Evolutionary conservation across 2,797 vertebrate species (phyloP).

Genomic region (Anguilla obscura): DNA sequence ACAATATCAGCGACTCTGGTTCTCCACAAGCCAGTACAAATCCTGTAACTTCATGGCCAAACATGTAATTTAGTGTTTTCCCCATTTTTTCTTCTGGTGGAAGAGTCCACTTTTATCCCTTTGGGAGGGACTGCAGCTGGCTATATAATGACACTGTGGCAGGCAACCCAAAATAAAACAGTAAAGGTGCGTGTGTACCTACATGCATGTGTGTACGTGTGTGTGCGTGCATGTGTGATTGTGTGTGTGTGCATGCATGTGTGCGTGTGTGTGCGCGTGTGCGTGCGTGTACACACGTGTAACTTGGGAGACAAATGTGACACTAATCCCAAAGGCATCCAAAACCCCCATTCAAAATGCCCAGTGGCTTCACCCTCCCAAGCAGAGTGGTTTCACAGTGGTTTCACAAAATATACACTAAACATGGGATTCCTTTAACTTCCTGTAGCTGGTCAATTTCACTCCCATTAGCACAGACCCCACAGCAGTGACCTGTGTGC

Average conservation of each 20-base stretch:
- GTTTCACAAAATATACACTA: not conserved
- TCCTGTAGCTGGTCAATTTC: not conserved
- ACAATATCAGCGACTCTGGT: too few relatives aligned
- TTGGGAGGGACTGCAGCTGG: not conserved
- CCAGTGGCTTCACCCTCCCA: too few relatives aligned
- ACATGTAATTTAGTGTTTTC: not conserved
- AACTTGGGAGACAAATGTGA: not conserved
- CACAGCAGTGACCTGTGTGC: not conserved
- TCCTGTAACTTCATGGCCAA: too few relatives aligned
- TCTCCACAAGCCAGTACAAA: too few relatives aligned
- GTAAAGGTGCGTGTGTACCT: not conserved
- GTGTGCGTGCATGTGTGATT: too few relatives aligned
- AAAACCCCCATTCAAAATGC: not conserved
- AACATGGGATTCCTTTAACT: not conserved
- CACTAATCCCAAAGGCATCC: not conserved
- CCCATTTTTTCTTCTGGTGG: not conserved
- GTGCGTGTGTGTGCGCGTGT: not conserved
- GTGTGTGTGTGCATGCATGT: too few relatives aligned
- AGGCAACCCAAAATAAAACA: not conserved
- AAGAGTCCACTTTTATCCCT: not conserved
- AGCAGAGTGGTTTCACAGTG: not conserved
- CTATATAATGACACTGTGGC: not conserved
- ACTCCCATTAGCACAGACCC: not conserved
- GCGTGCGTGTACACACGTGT: too few relatives aligned
- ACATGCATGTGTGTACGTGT: not conserved